phyloP scores from a whole-genome alignment of 2,113 vertebrate genomes.

The Muntiacus reevesi region DNA sequence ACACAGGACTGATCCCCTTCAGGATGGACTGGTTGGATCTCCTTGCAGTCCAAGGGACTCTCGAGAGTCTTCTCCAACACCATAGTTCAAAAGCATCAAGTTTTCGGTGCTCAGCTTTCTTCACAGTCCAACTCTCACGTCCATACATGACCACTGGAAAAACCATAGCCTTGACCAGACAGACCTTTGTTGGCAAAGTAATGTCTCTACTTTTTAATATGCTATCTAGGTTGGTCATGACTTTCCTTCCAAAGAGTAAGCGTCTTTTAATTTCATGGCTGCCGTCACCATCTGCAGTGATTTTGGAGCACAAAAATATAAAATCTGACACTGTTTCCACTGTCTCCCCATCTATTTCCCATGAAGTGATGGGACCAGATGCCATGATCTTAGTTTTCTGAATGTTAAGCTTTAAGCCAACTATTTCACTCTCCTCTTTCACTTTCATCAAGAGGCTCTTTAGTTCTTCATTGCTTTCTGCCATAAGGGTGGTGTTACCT shows the following conservation, averaged over 20 bases:
- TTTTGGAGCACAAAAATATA: background rate
- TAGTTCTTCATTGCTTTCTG: background rate
- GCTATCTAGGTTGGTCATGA: background rate
- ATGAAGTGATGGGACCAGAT: background rate
- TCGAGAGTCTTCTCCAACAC: background rate
- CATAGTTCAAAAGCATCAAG: background rate
- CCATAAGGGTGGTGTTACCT: background rate
- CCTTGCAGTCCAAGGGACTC: too few relatives aligned
- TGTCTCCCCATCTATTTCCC: background rate
- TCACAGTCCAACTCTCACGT: background rate
- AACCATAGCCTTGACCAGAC: background rate
- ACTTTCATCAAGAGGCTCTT: background rate
- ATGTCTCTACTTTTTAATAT: background rate
- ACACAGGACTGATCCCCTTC: too few relatives aligned
- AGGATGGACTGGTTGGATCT: too few relatives aligned
- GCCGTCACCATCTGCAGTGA: background rate
- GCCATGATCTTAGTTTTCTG: background rate
- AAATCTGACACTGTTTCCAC: background rate
- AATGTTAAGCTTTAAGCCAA: background rate
- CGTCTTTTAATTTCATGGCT: background rate
- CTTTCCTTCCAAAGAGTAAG: background rate
- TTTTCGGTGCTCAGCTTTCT: background rate
- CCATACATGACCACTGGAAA: background rate
- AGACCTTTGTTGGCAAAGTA: background rate
- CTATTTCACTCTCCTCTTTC: background rate